These are phyloP conservation scores for Carabus problematicus DNA, from an alignment of 2,888 invertebrate genomes.

Conservation along the genomic window DNA sequence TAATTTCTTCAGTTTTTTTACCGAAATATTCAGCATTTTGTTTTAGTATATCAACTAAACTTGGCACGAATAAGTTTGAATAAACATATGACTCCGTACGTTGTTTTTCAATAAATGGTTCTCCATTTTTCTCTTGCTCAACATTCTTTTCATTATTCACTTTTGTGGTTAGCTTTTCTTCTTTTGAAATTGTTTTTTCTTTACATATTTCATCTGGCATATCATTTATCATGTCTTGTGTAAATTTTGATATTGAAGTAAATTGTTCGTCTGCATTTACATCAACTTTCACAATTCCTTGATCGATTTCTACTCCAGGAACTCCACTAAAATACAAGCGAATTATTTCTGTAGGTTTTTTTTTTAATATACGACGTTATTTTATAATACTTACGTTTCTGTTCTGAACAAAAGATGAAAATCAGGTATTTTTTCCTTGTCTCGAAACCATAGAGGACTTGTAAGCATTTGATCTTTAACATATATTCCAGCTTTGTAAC, in stretches of 20 bases:
- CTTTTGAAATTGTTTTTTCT: slow-evolving; percentile 11
- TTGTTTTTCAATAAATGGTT: slow-evolving; percentile 49
- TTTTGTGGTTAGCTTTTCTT: slow-evolving; percentile 40
- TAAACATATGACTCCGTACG: slow-evolving; percentile 28
- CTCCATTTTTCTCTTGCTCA: slow-evolving; percentile 46
- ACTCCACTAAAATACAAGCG: slow-evolving; percentile 53
- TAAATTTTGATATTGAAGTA: slow-evolving; percentile 63
- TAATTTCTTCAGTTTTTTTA: background rate
- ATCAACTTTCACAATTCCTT: slow-evolving; percentile 54
- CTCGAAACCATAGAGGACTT: slow-evolving; percentile 84
- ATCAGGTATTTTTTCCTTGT: slow-evolving; percentile 69
- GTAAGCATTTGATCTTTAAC: slow-evolving; percentile 81
- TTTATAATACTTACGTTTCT: slow-evolving; percentile 50
- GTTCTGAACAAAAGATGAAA: slow-evolving; percentile 65
- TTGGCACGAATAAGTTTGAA: background rate
- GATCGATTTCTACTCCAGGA: slow-evolving; percentile 67
- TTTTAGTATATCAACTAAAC: slow-evolving; percentile 31
- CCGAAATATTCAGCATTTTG: slow-evolving; percentile 32
- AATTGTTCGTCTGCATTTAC: slow-evolving; percentile 53
- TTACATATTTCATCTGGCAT: slow-evolving; percentile 50
- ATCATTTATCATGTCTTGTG: slow-evolving; percentile 61
- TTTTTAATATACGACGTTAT: background rate
- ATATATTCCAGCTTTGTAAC: slow-evolving; percentile 81
- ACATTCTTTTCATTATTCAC: slow-evolving; percentile 47
- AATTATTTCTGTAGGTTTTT: slow-evolving; percentile 1